These are phyloP conservation scores for Drosophila acutilabella DNA, from an alignment of 2,888 invertebrate genomes.

Conservation along the genomic window DNA sequence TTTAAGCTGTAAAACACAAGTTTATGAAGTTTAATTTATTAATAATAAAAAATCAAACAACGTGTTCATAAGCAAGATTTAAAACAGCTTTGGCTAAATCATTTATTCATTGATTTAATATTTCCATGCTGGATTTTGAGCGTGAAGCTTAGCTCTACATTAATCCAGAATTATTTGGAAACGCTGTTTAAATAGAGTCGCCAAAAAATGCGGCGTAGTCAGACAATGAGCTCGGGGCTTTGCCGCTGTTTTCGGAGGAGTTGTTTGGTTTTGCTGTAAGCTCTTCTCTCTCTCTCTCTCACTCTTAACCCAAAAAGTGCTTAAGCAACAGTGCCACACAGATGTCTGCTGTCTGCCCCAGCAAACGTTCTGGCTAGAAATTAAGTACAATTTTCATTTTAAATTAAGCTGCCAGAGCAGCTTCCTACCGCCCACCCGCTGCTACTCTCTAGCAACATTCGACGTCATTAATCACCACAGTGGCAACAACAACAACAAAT, in stretches of 20 bases:
- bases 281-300: slow-evolving; percentile 13
- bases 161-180: slow-evolving; percentile 37
- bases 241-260: neutral
- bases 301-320: slow-evolving; percentile 11
- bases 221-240: slow-evolving; percentile 49
- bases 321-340: slow-evolving; percentile 41
- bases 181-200: slow-evolving; percentile 51
- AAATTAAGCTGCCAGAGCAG: slow-evolving; percentile 74
- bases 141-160: slow-evolving; percentile 11
- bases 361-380: slow-evolving; percentile 59
- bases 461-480: slow-evolving; percentile 77
- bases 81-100: neutral
- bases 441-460: slow-evolving; percentile 64
- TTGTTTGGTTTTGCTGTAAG: slow-evolving; percentile 44
- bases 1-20: no score
- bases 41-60: no score
- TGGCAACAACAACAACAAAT: slow-evolving; percentile 49
- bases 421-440: neutral
- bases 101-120: slow-evolving; percentile 2
- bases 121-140: slow-evolving; percentile 29
- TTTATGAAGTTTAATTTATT: no score
- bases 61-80: neutral
- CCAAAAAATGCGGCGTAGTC: slow-evolving; percentile 13
- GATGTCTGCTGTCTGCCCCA: slow-evolving; percentile 37
- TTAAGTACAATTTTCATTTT: slow-evolving; percentile 80